Percentiles rank a stretch among this genome's conserved stretches.
These are phyloP conservation scores for Pantala flavescens DNA, from an alignment of 1,140 invertebrate species.

Conservation along the genomic window DNA sequence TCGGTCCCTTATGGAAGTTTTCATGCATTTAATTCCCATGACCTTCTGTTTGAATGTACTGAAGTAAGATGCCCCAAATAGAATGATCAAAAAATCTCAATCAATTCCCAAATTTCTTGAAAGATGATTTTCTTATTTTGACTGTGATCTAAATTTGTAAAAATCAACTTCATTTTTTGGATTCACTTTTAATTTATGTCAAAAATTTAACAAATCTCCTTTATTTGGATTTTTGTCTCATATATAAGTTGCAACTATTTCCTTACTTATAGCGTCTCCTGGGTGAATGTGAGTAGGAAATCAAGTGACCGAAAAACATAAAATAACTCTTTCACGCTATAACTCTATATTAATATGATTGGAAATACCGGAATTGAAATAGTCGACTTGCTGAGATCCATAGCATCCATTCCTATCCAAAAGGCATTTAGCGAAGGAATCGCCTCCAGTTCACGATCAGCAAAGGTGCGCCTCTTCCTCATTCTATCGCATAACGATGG, in stretches of 20 bases:
- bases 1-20: too few relatives aligned
- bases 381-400: background rate
- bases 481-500: slow-evolving; percentile 32
- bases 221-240: too few relatives aligned
- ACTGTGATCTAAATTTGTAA: too few relatives aligned
- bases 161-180: background rate
- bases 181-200: background rate
- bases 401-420: background rate
- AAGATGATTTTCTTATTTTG: too few relatives aligned
- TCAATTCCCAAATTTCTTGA: too few relatives aligned
- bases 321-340: background rate
- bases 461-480: slow-evolving; percentile 38
- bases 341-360: background rate
- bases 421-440: slow-evolving; percentile 19
- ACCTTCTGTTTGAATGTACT: too few relatives aligned
- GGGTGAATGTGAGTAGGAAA: background rate
- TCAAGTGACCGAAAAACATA: background rate
- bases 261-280: too few relatives aligned
- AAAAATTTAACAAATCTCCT: background rate
- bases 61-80: too few relatives aligned
- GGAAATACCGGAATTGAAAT: background rate
- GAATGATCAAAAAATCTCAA: too few relatives aligned
- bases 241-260: too few relatives aligned
- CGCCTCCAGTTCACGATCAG: slow-evolving; percentile 37
- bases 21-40: too few relatives aligned